Conservation (phyloP, 2,113 vertebrate species). For the Notothenia rossii region DNA sequence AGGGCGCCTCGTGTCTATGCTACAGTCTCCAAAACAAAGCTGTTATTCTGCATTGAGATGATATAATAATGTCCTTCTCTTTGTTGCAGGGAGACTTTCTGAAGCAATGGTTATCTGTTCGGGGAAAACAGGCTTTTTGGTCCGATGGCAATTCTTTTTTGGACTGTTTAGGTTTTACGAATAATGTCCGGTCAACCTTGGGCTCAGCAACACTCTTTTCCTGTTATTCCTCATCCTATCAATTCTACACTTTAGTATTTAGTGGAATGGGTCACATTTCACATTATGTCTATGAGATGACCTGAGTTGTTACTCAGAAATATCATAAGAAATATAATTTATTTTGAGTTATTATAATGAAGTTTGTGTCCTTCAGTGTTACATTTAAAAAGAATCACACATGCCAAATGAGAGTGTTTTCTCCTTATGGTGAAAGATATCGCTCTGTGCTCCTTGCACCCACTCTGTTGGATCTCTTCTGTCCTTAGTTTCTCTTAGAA, state of each 20-base stretch:
- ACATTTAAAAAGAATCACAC: not conserved
- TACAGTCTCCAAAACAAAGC: no score
- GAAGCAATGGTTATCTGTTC: no score
- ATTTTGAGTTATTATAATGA: not conserved
- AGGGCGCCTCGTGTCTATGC: no score
- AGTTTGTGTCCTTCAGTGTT: not conserved
- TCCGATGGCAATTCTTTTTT: no score
- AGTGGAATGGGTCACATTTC: not conserved
- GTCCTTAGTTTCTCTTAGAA: not conserved
- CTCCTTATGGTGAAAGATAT: not conserved
- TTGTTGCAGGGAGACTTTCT: no score
- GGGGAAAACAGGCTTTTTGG: no score
- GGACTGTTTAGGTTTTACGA: no score
- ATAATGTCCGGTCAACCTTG: no score
- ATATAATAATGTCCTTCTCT: no score
- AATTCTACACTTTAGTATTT: not conserved
- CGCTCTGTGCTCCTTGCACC: not conserved
- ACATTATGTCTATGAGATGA: not conserved
- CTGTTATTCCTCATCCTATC: not conserved
- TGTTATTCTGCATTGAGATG: no score
- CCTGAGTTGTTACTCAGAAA: not conserved
- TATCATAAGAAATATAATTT: no score
- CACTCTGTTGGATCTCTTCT: not conserved
- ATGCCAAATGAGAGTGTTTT: not conserved
- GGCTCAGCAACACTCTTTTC: no score